Base-by-base conservation (phyloP, 2,113 vertebrate species). In the Aramus guarauna region DNA sequence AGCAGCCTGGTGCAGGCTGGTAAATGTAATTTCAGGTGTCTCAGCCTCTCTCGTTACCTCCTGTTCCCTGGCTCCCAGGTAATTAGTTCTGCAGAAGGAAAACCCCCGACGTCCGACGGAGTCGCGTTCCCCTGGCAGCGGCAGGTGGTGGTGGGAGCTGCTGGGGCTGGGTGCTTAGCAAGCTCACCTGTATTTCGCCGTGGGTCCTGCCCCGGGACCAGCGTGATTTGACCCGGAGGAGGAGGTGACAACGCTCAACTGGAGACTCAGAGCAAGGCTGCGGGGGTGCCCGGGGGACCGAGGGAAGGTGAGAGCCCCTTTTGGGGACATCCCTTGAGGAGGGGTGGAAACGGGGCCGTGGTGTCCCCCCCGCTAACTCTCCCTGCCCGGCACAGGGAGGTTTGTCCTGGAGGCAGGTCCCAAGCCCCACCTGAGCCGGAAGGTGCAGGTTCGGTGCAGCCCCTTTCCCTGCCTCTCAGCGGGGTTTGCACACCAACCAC, bases 221-320 rank as follows among this genome's bases (percentile, higher is more conserved):
- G 41, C 8, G 39, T 11, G 41, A 18, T 66, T 64, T 30, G 56
- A 39, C 69, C 52, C 13, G 5, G 63, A 52, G 37, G 63, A 52
- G 37, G 26, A 80, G 36, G 32, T 71, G 58, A 63, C 15, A 53
- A 3, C 0, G 2, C 29, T 74, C 22, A 24, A 1, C 6, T 6
- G 14, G 52, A 66, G 68, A 80, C 73, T 22, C 23, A 5, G 30
- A 64, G 37, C n/a, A 64, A 63, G 50, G 43, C 41, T 43, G 34
- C 0, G 1, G 55, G 64, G 36, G 11, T 8, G 14, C 12, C 6
- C 1, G 0, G 26, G 24, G 30, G 11, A 62, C 17, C 0, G 3
- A 22, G 20, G 32, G 15, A 30, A 72, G 75, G 64, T 11, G 39
- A n/a, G 53, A n/a, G 2, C 11, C 64, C 24, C 12, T 67, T 50